A percentile compares a stretch with the other conserved stretches of the same genome.
These are phyloP conservation scores for Pachyrhynchus sulphureomaculatus DNA, from an alignment of 1,140 invertebrate species.

Conservation along the genomic window DNA sequence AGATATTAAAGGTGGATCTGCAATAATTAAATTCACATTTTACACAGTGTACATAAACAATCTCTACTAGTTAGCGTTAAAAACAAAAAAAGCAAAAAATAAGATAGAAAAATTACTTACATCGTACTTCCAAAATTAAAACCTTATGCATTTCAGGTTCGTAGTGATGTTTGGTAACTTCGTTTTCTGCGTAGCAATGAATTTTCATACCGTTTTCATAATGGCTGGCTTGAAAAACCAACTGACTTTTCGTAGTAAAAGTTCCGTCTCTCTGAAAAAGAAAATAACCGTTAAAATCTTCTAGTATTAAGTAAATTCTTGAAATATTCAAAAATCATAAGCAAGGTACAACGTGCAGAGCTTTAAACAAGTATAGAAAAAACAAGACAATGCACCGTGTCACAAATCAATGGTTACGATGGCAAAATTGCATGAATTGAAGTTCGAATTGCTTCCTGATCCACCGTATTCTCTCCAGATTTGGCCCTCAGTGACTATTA, in stretches of 20 bases:
- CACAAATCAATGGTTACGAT: no score
- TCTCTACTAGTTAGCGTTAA: no score
- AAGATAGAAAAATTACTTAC: slow-evolving; percentile 62
- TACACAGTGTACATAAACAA: no score
- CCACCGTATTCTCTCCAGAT: no score
- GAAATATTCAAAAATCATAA: no score
- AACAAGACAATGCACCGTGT: no score
- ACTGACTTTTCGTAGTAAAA: slow-evolving; percentile 71
- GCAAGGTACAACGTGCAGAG: no score
- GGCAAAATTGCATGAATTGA: no score
- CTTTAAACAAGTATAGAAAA: no score
- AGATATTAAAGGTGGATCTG: slow-evolving; percentile 80
- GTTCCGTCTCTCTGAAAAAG: slow-evolving; percentile 69
- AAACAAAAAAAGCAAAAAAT: not conserved
- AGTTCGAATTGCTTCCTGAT: no score
- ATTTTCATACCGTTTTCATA: slow-evolving; percentile 80
- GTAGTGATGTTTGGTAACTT: slow-evolving; percentile 69
- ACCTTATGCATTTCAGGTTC: slow-evolving; percentile 70
- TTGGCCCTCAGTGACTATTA: no score
- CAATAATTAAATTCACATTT: slow-evolving; percentile 40
- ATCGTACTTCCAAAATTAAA: slow-evolving; percentile 74
- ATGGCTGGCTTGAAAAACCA: slow-evolving; percentile 75
- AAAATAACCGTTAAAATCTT: not conserved
- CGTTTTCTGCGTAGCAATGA: slow-evolving; percentile 78
- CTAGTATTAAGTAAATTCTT: no score